These are phyloP conservation scores for Sebastes schlegelii DNA, from an alignment of 2,113 vertebrate species.

Conservation along the genomic window DNA sequence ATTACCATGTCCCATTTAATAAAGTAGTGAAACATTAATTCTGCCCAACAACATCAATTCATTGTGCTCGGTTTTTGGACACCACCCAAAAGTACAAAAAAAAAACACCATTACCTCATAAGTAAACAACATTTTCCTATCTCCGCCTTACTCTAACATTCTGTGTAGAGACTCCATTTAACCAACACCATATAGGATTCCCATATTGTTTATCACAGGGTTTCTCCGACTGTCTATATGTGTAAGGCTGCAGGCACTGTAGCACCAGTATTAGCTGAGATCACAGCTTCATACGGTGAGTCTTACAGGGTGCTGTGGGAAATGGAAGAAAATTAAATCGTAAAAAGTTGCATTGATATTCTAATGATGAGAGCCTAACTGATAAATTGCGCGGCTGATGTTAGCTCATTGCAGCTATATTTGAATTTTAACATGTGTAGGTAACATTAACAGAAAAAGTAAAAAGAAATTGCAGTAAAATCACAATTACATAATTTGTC, in stretches of 20 bases:
- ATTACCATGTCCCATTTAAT: slow-evolving; percentile 60
- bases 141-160: slow-evolving; percentile 2
- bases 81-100: slow-evolving; percentile 30
- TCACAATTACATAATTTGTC: too few species aligned
- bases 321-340: neutral
- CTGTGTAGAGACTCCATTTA: slow-evolving; percentile 16
- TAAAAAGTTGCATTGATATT: slow-evolving; percentile 51
- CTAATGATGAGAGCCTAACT: neutral
- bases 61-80: slow-evolving; percentile 47
- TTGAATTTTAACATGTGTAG: too few species aligned
- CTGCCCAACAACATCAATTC: slow-evolving; percentile 49
- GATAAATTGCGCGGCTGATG: too few species aligned
- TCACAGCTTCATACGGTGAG: slow-evolving; percentile 8
- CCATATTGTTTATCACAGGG: slow-evolving; percentile 28
- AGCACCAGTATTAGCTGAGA: slow-evolving; percentile 42
- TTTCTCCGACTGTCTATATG: neutral
- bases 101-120: slow-evolving; percentile 12
- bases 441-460: too few species aligned
- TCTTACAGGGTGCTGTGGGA: slow-evolving; percentile 3
- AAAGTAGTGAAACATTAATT: slow-evolving; percentile 58
- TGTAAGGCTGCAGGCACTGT: slow-evolving; percentile 35
- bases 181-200: slow-evolving; percentile 13
- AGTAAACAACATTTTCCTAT: slow-evolving; percentile 10
- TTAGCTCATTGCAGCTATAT: too few species aligned
- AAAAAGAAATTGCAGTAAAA: too few species aligned